A percentile compares a stretch with the other conserved stretches of the same genome.
Evolutionary conservation across 2,888 invertebrate genomes (phyloP).

Genomic region (Acronicta leporina): DNA sequence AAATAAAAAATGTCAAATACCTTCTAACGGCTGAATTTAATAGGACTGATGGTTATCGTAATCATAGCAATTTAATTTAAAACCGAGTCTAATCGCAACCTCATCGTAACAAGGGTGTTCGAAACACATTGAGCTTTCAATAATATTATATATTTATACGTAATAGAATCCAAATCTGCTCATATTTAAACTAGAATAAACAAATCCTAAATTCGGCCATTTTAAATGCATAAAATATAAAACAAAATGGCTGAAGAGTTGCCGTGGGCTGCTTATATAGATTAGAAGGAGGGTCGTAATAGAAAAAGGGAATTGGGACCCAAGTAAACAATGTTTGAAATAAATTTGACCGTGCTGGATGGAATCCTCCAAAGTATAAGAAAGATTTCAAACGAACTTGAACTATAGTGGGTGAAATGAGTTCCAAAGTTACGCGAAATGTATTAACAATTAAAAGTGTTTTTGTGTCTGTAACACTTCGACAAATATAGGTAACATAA

Average conservation of each 20-base stretch:
- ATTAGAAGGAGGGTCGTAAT: slow-evolving; percentile 44
- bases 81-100: slow-evolving; percentile 63
- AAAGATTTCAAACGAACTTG: slow-evolving; percentile 16
- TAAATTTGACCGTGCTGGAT: slow-evolving; percentile 51
- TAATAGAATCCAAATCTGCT: slow-evolving; percentile 63
- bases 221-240: slow-evolving; percentile 45
- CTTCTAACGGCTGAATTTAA: slow-evolving; percentile 42
- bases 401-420: slow-evolving; percentile 56
- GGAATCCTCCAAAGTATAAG: slow-evolving; percentile 23
- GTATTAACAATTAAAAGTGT: slow-evolving; percentile 63
- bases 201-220: slow-evolving; percentile 48
- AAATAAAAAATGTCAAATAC: neutral
- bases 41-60: slow-evolving; percentile 27
- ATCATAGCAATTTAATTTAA: slow-evolving; percentile 37
- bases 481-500: slow-evolving; percentile 67
- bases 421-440: slow-evolving; percentile 58
- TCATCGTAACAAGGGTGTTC: slow-evolving; percentile 81
- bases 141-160: slow-evolving; percentile 75
- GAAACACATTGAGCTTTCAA: slow-evolving; percentile 86
- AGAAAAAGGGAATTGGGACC: slow-evolving; percentile 76
- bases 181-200: slow-evolving; percentile 52
- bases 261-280: slow-evolving; percentile 53
- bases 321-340: slow-evolving; percentile 66
- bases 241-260: slow-evolving; percentile 63
- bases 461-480: slow-evolving; percentile 80